Evolutionary conservation across 2,888 invertebrate genomes (phyloP).

Genomic region (Ophion obscuratus): DNA sequence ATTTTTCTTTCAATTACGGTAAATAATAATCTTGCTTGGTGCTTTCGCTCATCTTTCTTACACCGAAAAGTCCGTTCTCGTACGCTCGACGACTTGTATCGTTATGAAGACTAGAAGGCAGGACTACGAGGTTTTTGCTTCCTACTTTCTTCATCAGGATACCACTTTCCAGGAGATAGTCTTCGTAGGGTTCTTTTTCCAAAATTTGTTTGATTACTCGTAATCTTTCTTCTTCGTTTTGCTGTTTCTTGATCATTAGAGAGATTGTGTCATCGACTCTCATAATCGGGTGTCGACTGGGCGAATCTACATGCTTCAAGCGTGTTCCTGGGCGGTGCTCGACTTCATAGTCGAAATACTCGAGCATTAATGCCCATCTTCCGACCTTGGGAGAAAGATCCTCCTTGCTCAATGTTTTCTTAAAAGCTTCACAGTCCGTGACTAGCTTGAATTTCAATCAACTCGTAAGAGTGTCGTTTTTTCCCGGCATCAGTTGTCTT

Average conservation of each 20-base stretch:
- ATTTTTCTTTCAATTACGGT: constrained; percentile 49
- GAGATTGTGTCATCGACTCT: not conserved
- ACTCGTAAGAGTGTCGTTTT: not conserved
- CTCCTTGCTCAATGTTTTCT: not conserved
- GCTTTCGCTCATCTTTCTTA: constrained; percentile 46
- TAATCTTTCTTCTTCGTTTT: not conserved
- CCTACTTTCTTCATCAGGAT: not conserved
- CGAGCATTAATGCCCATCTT: too few species aligned
- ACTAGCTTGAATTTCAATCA: not conserved
- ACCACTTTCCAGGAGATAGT: not conserved
- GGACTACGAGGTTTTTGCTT: too few species aligned
- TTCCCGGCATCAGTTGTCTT: not conserved
- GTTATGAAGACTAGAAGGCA: too few species aligned
- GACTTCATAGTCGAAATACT: too few species aligned
- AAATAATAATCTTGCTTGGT: constrained; percentile 43
- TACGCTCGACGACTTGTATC: too few species aligned
- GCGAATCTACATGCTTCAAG: too few species aligned
- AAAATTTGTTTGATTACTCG: not conserved
- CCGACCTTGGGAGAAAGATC: too few species aligned
- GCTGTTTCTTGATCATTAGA: not conserved
- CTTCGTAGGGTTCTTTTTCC: not conserved
- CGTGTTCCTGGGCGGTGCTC: too few species aligned
- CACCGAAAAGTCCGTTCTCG: not conserved
- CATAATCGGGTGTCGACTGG: not conserved
- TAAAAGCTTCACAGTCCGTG: constrained; percentile 1